Evolutionary conservation across 1,140 invertebrate genomes (phyloP).

Genomic region (Linepithema humile): DNA sequence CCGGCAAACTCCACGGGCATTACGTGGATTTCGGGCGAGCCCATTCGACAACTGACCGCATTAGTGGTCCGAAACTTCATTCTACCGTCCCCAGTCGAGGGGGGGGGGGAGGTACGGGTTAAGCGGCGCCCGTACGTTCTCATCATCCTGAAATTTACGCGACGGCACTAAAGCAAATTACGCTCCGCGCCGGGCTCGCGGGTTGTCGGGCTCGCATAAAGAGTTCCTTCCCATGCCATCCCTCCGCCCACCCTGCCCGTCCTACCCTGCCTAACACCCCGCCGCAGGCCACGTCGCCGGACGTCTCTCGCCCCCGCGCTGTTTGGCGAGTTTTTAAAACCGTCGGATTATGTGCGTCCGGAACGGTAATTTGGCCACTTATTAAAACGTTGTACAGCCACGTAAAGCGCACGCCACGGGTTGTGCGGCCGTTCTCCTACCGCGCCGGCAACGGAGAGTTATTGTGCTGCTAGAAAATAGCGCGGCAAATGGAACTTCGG

Average conservation of each 20-base stretch:
- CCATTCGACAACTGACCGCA: conserved; percentile 59
- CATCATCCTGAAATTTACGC: conserved; percentile 70
- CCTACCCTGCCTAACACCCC: not conserved
- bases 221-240: conserved; percentile 17
- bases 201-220: conserved; percentile 40
- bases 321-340: conserved; percentile 49
- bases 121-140: conserved; percentile 67
- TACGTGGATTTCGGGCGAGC: conserved; percentile 43
- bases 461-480: conserved; percentile 32
- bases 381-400: conserved; percentile 41
- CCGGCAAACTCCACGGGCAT: conserved; percentile 19
- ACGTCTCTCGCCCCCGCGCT: not conserved
- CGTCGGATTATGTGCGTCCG: conserved; percentile 54
- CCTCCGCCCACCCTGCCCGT: not conserved
- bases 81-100: too few relatives aligned
- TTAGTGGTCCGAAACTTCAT: conserved; percentile 57
- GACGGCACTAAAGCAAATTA: conserved; percentile 69
- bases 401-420: not conserved
- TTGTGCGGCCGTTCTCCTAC: not conserved
- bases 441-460: conserved; percentile 6
- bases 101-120: conserved; percentile 40
- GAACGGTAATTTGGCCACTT: conserved; percentile 57
- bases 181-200: conserved; percentile 38
- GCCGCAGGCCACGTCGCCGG: conserved; percentile 31
- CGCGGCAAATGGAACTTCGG: conserved; percentile 19